Evolutionary conservation across 1,140 invertebrate genomes (phyloP), one percentile per base, ranked within the genome.

Genomic region (Chelonus insularis): DNA sequence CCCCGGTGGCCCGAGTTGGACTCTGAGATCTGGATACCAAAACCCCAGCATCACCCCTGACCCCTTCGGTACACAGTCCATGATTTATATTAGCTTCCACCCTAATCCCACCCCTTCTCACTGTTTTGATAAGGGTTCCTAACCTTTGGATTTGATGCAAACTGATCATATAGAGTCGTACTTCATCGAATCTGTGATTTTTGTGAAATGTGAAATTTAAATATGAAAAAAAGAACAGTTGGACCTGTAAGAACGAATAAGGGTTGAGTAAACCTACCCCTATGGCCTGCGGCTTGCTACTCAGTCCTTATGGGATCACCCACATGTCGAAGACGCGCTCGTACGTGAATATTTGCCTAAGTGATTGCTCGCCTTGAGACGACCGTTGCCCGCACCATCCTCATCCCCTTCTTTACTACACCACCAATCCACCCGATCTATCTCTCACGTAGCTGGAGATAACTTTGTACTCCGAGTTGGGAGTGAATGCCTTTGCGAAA

Each of bases 291-390:
- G 18, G 32, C 32, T 18, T 12, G 9, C 16, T 29, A 21, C 20
- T 14, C 29, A 1, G 20, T 36, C 34, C 18, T 20, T 23, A 55
- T 37, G 34, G 63, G 63, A 70, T 63, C 66, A 67, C 76, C 77
- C 74, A 77, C 76, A 79, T 76, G 74, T 62, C 69, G 65, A 72
- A 75, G 66, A 63, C 73, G 72, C 69, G 72, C 68, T 66, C 68
- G 66, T 63, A 77, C 66, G 72, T 77, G 74, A 79, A 77, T 79
- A 79, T 80, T 78, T 80, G 73, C 73, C 68, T 72, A 78, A 78
- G 76, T 78, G 76, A 80, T 80, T 78, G 76, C 75, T 76, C 72
- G 72, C 67, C 72, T 75, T 68, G 71, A 77, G 71, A 72, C 70
- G 69, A 57, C 45, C 20, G 45, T 23, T 9, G 45, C 45, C 45